Conservation (phyloP, 2,113 vertebrate species). For the Cnemophilus loriae region DNA sequence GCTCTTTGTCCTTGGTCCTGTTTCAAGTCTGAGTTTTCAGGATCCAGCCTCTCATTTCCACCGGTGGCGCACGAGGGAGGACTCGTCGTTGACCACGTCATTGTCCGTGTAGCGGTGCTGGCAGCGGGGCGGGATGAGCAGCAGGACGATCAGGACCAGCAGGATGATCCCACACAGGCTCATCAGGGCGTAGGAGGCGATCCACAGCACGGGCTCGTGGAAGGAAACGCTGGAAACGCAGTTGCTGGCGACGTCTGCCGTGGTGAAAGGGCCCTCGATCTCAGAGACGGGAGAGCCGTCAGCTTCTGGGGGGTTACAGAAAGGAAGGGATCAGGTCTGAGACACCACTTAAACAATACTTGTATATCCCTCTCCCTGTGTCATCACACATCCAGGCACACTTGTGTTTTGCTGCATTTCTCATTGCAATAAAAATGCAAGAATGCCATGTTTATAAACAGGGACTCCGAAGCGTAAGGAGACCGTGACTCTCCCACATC, state of each 20-base stretch:
- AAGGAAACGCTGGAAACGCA: conserved; percentile 71
- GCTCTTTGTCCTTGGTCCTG: neutral
- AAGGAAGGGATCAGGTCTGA: neutral
- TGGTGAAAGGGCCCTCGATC: conserved; percentile 89
- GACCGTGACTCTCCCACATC: neutral
- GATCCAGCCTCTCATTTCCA: conserved; percentile 82
- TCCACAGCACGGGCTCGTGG: conserved; percentile 84
- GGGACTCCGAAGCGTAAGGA: neutral
- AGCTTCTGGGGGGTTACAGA: conserved; percentile 68
- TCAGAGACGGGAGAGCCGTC: conserved; percentile 79
- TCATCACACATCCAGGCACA: neutral
- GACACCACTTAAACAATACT: neutral
- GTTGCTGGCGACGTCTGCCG: conserved; percentile 78
- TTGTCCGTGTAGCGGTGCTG: conserved; percentile 42
- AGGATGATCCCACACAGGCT: conserved; percentile 84
- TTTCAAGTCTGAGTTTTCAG: neutral
- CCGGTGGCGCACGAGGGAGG: conserved; percentile 89
- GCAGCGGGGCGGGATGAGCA: conserved; percentile 76
- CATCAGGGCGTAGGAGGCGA: conserved; percentile 88
- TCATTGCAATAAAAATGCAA: neutral
- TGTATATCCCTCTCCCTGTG: neutral
- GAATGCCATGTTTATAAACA: neutral
- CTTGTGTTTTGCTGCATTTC: neutral
- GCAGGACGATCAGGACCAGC: conserved; percentile 78
- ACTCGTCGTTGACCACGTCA: conserved; percentile 88